Conservation (phyloP, 2,888 invertebrate genomes). For the Eristalis arbustorum region DNA sequence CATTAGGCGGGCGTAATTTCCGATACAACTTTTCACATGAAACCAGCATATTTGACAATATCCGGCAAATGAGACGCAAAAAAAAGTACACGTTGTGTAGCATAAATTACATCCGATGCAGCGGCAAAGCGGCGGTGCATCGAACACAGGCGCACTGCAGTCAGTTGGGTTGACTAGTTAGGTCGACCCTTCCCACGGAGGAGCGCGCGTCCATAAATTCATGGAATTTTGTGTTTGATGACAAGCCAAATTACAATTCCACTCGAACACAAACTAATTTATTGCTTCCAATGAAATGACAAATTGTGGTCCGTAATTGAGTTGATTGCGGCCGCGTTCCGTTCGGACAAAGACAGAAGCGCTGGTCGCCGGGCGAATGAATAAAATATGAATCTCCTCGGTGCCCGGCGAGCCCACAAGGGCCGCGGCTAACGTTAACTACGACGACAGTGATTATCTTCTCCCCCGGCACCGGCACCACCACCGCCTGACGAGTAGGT, state of each 20-base stretch:
- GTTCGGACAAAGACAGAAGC: background rate
- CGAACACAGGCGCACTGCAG: background rate
- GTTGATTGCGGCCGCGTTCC: background rate
- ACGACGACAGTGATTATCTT: background rate
- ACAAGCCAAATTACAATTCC: background rate
- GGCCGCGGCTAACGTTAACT: too few species aligned
- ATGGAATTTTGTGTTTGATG: background rate
- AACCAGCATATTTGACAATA: background rate
- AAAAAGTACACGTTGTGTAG: background rate
- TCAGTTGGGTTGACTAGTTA: too few species aligned
- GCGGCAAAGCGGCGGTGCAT: background rate
- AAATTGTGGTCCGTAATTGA: constrained; percentile 8
- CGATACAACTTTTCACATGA: background rate
- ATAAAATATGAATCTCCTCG: background rate
- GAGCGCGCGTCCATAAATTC: background rate
- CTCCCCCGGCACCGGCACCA: background rate
- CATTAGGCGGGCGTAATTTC: background rate
- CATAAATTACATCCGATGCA: background rate
- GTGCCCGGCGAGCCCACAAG: background rate
- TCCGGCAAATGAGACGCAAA: background rate
- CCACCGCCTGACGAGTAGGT: background rate
- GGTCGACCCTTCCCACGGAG: background rate
- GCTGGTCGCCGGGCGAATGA: background rate
- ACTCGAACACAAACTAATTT: constrained; percentile 12
- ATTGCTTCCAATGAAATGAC: constrained; percentile 7